These are phyloP conservation scores for Silvanus unidentatus DNA, from an alignment of 2,888 invertebrate species.

Conservation along the genomic window DNA sequence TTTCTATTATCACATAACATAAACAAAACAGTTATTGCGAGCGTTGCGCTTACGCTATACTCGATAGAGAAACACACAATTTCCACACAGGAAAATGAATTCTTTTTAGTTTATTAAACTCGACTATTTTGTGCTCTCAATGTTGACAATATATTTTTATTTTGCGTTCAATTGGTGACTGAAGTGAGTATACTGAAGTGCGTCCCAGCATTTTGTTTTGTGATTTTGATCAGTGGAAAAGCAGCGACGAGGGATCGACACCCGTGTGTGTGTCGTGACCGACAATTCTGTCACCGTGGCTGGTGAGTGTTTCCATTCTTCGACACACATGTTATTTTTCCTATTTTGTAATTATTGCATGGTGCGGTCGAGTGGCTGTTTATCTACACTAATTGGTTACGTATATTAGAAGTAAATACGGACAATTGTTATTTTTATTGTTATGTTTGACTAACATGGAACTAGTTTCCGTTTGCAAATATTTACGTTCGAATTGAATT, in stretches of 20 bases:
- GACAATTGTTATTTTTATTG: too few species aligned
- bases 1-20: constrained; percentile 11
- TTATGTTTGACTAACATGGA: too few species aligned
- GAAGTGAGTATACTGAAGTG: not conserved
- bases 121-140: constrained; percentile 3
- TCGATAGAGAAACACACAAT: constrained; percentile 1
- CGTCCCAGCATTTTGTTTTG: constrained; percentile 13
- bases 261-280: constrained; percentile 30
- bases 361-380: too few species aligned
- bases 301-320: constrained; percentile 31
- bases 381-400: too few species aligned
- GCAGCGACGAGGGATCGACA: constrained; percentile 27
- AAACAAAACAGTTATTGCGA: constrained; percentile 15
- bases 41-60: constrained; percentile 5
- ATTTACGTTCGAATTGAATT: too few species aligned
- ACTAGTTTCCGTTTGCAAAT: too few species aligned
- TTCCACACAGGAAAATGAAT: too few species aligned
- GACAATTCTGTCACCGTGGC: constrained; percentile 36
- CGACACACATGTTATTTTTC: not conserved
- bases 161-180: not conserved
- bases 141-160: too few species aligned
- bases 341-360: not conserved
- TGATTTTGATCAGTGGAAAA: constrained; percentile 15
- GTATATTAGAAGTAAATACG: too few species aligned
- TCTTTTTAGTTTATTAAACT: not conserved